Conservation (phyloP, 2,113 vertebrate species). For the Ptilorrhoa leucosticta region DNA sequence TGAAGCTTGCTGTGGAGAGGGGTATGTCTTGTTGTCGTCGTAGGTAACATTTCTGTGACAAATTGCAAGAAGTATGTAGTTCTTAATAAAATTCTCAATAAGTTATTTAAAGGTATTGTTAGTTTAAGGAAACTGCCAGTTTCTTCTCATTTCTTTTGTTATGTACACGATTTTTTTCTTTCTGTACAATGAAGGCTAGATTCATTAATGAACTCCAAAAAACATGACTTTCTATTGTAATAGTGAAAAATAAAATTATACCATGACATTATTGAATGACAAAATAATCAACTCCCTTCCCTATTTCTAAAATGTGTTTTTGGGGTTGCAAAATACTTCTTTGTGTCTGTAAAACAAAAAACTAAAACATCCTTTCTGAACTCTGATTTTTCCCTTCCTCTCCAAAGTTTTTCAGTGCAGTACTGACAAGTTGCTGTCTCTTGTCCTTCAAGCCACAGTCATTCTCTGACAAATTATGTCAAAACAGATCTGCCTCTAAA, state of each 20-base stretch:
- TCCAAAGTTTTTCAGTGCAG: neutral
- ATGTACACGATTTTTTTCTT: neutral
- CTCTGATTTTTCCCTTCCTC: neutral
- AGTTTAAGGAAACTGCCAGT: constrained; percentile 3
- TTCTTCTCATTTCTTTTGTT: constrained; percentile 53
- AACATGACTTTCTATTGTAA: constrained; percentile 42
- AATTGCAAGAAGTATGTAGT: constrained; percentile 32
- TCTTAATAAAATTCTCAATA: constrained; percentile 40
- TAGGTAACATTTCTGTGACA: constrained; percentile 38
- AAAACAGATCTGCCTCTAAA: neutral
- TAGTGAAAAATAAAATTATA: constrained; percentile 69
- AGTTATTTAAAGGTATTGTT: constrained; percentile 47
- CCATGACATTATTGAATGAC: constrained; percentile 46
- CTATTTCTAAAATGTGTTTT: constrained; percentile 27
- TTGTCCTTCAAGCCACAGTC: neutral
- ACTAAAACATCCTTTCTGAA: neutral
- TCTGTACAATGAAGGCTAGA: constrained; percentile 48
- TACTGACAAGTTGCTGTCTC: constrained; percentile 7
- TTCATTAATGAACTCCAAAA: constrained; percentile 60
- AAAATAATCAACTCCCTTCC: constrained; percentile 30
- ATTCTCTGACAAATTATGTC: neutral
- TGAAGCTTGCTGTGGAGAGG: constrained; percentile 40
- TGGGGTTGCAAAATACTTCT: neutral
- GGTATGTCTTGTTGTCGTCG: constrained; percentile 42
- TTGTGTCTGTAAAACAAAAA: constrained; percentile 49